These are phyloP conservation scores for Pristionchus exspectatus DNA, from an alignment of 2,888 invertebrate genomes.

Conservation along the genomic window DNA sequence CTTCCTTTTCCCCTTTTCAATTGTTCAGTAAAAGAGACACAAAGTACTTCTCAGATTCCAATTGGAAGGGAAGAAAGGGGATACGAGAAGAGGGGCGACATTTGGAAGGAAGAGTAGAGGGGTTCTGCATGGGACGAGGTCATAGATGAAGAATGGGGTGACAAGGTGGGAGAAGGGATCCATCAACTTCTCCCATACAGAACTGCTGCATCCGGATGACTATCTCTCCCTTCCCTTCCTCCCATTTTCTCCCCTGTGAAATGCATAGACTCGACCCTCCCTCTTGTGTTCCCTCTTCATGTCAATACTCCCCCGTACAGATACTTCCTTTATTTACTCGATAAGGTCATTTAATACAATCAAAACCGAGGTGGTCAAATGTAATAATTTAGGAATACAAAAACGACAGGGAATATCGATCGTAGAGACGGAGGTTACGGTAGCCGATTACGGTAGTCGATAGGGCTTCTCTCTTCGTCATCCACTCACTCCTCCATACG, in stretches of 20 bases:
- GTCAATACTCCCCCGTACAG: constrained; percentile 1
- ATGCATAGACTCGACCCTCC: constrained; percentile 32
- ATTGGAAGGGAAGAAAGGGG: not conserved
- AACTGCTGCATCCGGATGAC: not conserved
- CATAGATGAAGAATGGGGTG: not conserved
- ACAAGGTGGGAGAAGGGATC: not conserved
- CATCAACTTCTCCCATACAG: not conserved
- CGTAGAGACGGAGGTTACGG: not conserved
- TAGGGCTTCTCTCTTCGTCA: not conserved
- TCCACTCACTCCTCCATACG: constrained; percentile 44
- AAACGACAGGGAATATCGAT: not conserved
- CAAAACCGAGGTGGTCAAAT: constrained; percentile 1
- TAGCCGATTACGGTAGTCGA: constrained; percentile 9
- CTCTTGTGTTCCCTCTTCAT: not conserved
- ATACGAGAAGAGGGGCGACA: not conserved
- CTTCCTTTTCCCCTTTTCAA: constrained; percentile 17
- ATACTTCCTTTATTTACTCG: constrained; percentile 37
- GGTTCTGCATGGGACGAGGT: not conserved
- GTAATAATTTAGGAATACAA: constrained; percentile 32
- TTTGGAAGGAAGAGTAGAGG: constrained; percentile 35
- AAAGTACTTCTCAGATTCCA: constrained; percentile 46
- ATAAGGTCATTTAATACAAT: constrained; percentile 23
- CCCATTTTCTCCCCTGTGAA: constrained; percentile 29
- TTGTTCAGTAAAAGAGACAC: constrained; percentile 38
- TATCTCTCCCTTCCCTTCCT: not conserved